Evolutionary conservation across 2,113 vertebrate species (phyloP).

Genomic region (Spea bombifrons): DNA sequence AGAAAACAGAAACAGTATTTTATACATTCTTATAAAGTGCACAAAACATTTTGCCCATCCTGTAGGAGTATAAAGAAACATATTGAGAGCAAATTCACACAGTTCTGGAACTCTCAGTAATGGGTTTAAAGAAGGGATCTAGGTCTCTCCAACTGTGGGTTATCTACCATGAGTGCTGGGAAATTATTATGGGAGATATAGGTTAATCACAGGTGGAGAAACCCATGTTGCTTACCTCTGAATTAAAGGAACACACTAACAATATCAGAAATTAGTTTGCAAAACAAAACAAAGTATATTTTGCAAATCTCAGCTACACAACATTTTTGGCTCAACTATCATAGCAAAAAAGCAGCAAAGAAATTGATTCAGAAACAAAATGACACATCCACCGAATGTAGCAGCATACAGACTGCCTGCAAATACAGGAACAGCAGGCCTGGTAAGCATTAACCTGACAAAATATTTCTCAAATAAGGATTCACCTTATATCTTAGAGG

Average conservation of each 20-base stretch:
- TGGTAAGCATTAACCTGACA: conserved; percentile 62
- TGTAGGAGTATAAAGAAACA: background rate
- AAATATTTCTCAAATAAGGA: conserved; percentile 52
- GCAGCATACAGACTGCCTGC: conserved; percentile 67
- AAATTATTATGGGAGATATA: background rate
- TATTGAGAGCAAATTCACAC: background rate
- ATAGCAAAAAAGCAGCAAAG: conserved; percentile 66
- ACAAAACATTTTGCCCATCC: conserved; percentile 57
- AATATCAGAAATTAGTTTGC: conserved; percentile 7
- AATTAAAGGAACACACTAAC: background rate
- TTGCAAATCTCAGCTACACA: conserved; percentile 52
- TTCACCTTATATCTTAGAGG: conserved; percentile 64
- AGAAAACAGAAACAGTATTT: conserved; percentile 29
- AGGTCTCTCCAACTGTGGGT: background rate
- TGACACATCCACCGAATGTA: conserved; percentile 59
- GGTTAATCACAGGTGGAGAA: background rate
- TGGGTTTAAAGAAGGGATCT: background rate
- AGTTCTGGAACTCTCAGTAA: background rate
- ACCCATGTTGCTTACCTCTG: background rate
- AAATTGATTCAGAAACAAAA: conserved; percentile 53
- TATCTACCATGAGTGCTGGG: background rate
- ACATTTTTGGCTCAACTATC: conserved; percentile 64
- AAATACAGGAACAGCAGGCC: conserved; percentile 62
- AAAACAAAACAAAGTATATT: background rate
- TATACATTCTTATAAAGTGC: conserved; percentile 69